These are phyloP conservation scores for Masticophis lateralis DNA, from an alignment of 2,797 vertebrate genomes.

Conservation along the genomic window DNA sequence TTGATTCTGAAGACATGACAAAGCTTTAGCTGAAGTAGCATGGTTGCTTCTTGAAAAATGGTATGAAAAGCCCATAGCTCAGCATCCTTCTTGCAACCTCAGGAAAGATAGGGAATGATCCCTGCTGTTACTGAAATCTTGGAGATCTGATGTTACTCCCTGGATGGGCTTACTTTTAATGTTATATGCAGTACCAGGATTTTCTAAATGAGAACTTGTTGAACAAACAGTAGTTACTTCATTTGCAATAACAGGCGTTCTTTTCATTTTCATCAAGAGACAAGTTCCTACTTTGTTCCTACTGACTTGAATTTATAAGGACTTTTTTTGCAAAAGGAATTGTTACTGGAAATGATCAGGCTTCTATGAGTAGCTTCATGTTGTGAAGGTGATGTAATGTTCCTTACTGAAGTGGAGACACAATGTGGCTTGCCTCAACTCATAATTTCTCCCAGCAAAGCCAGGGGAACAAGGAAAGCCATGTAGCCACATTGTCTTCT, in stretches of 20 bases:
- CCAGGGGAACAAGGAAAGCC: not conserved
- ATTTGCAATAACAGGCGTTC: not conserved
- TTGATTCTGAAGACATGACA: not conserved
- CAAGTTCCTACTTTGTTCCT: not conserved
- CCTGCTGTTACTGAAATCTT: not conserved
- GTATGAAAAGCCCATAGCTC: not conserved
- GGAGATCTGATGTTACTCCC: not conserved
- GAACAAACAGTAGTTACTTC: not conserved
- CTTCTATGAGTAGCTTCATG: not conserved
- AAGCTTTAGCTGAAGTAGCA: not conserved
- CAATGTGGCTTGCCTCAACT: not conserved
- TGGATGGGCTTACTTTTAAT: not conserved
- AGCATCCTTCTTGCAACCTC: not conserved
- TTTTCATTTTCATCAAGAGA: not conserved
- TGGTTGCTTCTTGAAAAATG: not conserved
- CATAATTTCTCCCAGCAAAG: not conserved
- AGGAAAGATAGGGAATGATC: not conserved
- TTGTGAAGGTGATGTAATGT: not conserved
- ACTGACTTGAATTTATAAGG: not conserved
- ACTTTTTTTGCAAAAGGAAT: not conserved
- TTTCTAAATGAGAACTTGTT: not conserved
- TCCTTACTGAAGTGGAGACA: not conserved
- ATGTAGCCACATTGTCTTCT: not conserved
- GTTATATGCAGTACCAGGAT: not conserved
- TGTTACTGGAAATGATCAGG: not conserved